phyloP scores from a whole-genome alignment of 2,888 invertebrate genomes.

The Metalampra italica region DNA sequence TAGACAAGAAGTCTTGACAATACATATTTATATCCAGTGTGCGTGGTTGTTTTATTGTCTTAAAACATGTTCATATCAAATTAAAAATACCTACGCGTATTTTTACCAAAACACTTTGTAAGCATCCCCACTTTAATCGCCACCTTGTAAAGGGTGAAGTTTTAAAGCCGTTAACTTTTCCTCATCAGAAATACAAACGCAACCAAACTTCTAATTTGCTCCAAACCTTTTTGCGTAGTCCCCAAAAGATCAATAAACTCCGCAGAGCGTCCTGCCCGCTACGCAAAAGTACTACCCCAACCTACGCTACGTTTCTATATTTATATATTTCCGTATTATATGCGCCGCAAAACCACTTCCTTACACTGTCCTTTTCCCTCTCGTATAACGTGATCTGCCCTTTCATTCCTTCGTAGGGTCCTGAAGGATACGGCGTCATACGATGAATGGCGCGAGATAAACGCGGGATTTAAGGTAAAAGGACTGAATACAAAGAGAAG shows the following conservation, averaged over 20 bases:
- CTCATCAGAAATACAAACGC: neutral
- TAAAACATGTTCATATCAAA: too few species aligned
- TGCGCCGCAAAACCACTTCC: neutral
- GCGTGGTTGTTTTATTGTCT: too few species aligned
- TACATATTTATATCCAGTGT: too few species aligned
- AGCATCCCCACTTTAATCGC: too few species aligned
- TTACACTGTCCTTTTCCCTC: neutral
- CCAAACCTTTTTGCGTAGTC: neutral
- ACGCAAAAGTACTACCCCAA: conserved; percentile 9
- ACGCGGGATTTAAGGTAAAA: neutral
- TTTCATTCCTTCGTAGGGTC: neutral
- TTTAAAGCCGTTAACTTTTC: too few species aligned
- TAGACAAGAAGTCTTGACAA: too few species aligned
- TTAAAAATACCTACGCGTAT: too few species aligned
- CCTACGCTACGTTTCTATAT: neutral
- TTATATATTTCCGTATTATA: too few species aligned
- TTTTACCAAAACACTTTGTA: too few species aligned
- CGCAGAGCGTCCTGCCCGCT: conserved; percentile 1
- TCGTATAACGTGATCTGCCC: neutral
- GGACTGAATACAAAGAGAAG: neutral
- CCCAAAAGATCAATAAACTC: conserved; percentile 7
- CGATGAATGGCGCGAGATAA: neutral
- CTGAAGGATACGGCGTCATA: neutral
- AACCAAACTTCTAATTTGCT: neutral
- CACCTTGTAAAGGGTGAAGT: too few species aligned